Conservation (phyloP, 2,797 vertebrate species). For the Mastacembelus armatus region DNA sequence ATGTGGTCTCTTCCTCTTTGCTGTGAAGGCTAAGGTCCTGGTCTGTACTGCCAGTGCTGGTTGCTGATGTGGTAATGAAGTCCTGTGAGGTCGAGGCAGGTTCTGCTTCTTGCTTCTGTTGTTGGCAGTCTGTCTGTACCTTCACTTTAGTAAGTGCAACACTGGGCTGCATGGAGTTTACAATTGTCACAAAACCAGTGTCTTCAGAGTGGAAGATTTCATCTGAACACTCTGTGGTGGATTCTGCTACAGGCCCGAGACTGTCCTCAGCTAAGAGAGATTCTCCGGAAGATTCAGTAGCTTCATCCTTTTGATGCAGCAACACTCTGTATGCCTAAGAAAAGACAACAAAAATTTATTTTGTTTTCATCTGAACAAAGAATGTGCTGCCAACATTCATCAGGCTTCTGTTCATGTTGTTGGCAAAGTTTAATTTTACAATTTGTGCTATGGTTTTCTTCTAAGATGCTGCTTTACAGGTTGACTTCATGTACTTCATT, state of each 20-base stretch:
- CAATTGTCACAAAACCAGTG: not conserved
- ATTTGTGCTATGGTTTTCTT: too few relatives aligned
- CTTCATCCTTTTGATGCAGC: slow-evolving; percentile 57
- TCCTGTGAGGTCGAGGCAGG: slow-evolving; percentile 29
- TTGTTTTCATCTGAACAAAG: too few relatives aligned
- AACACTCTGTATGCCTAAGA: slow-evolving; percentile 75
- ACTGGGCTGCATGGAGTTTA: slow-evolving; percentile 28
- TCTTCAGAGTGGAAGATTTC: slow-evolving; percentile 19
- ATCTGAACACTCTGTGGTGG: slow-evolving; percentile 36
- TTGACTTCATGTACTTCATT: not conserved
- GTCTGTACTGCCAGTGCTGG: slow-evolving; percentile 27
- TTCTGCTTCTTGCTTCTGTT: slow-evolving; percentile 24
- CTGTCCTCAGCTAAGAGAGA: slow-evolving; percentile 27
- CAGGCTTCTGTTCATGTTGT: not conserved
- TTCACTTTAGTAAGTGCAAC: slow-evolving; percentile 29
- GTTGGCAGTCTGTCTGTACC: slow-evolving; percentile 31
- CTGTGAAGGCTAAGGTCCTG: slow-evolving; percentile 10
- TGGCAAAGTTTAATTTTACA: too few relatives aligned
- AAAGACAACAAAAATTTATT: too few relatives aligned
- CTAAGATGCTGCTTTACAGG: not conserved
- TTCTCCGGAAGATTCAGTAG: slow-evolving; percentile 33
- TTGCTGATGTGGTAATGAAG: slow-evolving; percentile 13
- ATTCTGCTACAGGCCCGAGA: slow-evolving; percentile 25
- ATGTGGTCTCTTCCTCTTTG: slow-evolving; percentile 16
- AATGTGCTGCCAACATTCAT: not conserved